Conservation (phyloP, 2,113 vertebrate species). For the Limanda limanda region DNA sequence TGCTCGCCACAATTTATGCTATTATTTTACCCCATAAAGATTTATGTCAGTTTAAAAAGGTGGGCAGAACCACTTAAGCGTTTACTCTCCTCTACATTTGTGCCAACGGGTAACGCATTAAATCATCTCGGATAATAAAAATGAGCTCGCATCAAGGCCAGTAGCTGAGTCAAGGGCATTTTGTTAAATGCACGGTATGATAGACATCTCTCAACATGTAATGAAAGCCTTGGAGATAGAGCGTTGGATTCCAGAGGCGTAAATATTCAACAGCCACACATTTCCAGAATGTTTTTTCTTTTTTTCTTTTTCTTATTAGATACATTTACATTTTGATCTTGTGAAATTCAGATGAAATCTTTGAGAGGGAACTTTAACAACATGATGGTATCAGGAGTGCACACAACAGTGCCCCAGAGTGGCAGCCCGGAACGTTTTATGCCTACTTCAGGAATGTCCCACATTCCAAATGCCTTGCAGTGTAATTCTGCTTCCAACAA, state of each 20-base stretch:
- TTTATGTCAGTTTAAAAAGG: constrained; percentile 55
- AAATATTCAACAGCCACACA: constrained; percentile 13
- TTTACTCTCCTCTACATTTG: constrained; percentile 44
- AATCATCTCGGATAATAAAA: constrained; percentile 49
- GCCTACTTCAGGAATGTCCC: constrained; percentile 37
- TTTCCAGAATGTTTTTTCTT: constrained; percentile 11
- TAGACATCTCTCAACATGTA: constrained; percentile 19
- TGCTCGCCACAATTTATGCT: constrained; percentile 35
- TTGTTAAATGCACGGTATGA: constrained; percentile 43
- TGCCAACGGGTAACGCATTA: constrained; percentile 28
- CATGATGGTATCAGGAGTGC: constrained; percentile 5
- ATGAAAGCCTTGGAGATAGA: constrained; percentile 44
- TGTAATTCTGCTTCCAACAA: constrained; percentile 25
- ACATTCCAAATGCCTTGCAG: constrained; percentile 21
- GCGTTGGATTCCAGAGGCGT: constrained; percentile 20
- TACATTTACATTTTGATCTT: background rate
- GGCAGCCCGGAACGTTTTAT: constrained; percentile 36
- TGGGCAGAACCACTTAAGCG: constrained; percentile 31
- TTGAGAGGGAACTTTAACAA: background rate
- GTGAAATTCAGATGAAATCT: background rate
- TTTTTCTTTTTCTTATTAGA: background rate
- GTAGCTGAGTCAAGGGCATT: constrained; percentile 45
- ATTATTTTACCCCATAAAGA: constrained; percentile 52
- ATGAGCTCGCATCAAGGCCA: constrained; percentile 49
- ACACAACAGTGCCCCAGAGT: constrained; percentile 50